Evolutionary conservation across 2,113 vertebrate genomes (phyloP).

Genomic region (Callithrix jacchus): DNA sequence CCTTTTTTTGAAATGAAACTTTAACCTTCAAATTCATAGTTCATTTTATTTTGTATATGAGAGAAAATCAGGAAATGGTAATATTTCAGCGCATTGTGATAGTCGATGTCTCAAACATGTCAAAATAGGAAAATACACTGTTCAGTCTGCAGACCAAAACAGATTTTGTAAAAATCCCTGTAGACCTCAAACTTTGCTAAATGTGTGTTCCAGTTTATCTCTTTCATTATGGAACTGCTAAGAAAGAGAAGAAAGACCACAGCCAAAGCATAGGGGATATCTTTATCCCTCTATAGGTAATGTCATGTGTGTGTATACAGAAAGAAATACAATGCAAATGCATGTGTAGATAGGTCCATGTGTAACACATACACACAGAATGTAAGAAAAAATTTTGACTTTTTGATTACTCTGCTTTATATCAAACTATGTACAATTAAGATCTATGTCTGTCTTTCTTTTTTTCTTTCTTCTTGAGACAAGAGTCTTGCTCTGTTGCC

Average conservation of each 20-base stretch:
- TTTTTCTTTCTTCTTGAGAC: too few species aligned
- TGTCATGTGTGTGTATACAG: not conserved
- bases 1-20: not conserved
- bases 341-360: not conserved
- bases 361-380: not conserved
- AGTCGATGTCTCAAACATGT: not conserved
- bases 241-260: not conserved
- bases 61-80: not conserved
- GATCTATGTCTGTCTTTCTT: too few species aligned
- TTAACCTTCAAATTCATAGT: not conserved
- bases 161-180: not conserved
- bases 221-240: not conserved
- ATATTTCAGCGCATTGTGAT: not conserved
- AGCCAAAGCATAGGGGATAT: not conserved
- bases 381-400: not conserved
- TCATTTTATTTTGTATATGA: slow-evolving; percentile 10
- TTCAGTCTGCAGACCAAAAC: not conserved
- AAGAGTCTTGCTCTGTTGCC: too few species aligned
- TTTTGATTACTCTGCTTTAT: not conserved
- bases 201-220: not conserved
- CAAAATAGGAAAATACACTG: not conserved
- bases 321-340: not conserved
- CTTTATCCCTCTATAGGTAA: not conserved
- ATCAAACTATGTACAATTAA: not conserved
- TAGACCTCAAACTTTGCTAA: not conserved